These are phyloP conservation scores for Isaurus tuberculatus DNA, from an alignment of 92 coral and sea anemone species.

Conservation along the genomic window DNA sequence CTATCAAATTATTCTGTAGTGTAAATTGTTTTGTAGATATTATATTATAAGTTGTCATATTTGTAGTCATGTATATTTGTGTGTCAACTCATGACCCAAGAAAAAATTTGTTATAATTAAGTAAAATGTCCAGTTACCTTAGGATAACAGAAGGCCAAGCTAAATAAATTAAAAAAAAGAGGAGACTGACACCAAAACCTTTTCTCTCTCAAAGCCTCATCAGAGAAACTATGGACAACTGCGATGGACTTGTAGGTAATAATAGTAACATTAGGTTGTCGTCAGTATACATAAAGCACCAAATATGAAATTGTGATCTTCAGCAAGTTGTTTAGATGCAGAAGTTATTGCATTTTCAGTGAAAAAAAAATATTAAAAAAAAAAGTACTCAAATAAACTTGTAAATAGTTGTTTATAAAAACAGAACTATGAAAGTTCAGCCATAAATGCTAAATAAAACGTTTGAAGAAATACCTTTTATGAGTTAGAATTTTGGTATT, in stretches of 20 bases:
- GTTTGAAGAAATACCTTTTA: too few relatives aligned
- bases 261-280: not conserved
- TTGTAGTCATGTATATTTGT: not conserved
- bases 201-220: conserved; percentile 81
- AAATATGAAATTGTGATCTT: not conserved
- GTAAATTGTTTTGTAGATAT: not conserved
- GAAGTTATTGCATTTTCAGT: not conserved
- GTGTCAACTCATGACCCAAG: not conserved
- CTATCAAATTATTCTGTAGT: not conserved
- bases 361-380: not conserved
- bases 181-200: conserved; percentile 73
- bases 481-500: too few relatives aligned
- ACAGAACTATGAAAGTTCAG: not conserved
- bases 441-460: not conserved
- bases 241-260: conserved; percentile 47
- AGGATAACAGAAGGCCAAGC: conserved; percentile 38
- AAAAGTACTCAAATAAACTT: not conserved
- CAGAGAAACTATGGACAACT: conserved; percentile 51
- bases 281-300: not conserved
- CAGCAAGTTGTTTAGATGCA: not conserved
- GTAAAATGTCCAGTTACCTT: conserved; percentile 8
- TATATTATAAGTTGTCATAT: too few relatives aligned
- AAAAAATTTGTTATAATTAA: not conserved
- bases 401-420: not conserved
- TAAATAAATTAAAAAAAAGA: not conserved